Conservation (phyloP, 1,140 invertebrate species). For the Dinoponera quadriceps region DNA sequence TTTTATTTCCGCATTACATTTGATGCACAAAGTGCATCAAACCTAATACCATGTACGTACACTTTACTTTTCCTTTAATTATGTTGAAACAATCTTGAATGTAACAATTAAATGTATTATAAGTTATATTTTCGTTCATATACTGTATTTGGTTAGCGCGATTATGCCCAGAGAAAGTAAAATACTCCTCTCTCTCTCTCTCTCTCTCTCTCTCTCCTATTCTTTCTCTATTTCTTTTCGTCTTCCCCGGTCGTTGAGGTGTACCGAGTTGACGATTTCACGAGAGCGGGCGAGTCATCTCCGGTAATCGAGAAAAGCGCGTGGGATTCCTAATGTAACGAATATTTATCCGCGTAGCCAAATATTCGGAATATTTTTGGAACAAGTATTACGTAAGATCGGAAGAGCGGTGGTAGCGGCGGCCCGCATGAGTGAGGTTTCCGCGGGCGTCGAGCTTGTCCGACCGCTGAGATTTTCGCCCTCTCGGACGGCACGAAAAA, state of each 20-base stretch:
- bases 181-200: too few relatives aligned
- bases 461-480: background rate
- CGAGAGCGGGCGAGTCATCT: slow-evolving; percentile 19
- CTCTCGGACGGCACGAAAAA: slow-evolving; percentile 5
- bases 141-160: too few relatives aligned
- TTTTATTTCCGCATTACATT: too few relatives aligned
- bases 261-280: background rate
- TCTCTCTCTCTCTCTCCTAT: too few relatives aligned
- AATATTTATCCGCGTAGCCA: slow-evolving; percentile 33
- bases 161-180: too few relatives aligned
- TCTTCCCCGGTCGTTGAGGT: background rate
- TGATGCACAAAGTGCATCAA: too few relatives aligned
- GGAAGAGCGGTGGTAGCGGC: slow-evolving; percentile 16
- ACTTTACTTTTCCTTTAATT: too few relatives aligned
- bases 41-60: too few relatives aligned
- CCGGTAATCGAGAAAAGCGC: background rate
- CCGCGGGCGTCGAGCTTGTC: background rate
- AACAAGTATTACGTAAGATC: slow-evolving; percentile 55
- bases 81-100: too few relatives aligned
- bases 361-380: slow-evolving; percentile 58
- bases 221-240: too few relatives aligned
- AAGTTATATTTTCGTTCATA: too few relatives aligned
- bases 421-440: slow-evolving; percentile 19
- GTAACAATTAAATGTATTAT: too few relatives aligned
- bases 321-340: slow-evolving; percentile 38